phyloP scores from a whole-genome alignment of 2,113 vertebrate genomes.

The Bettongia penicillata region DNA sequence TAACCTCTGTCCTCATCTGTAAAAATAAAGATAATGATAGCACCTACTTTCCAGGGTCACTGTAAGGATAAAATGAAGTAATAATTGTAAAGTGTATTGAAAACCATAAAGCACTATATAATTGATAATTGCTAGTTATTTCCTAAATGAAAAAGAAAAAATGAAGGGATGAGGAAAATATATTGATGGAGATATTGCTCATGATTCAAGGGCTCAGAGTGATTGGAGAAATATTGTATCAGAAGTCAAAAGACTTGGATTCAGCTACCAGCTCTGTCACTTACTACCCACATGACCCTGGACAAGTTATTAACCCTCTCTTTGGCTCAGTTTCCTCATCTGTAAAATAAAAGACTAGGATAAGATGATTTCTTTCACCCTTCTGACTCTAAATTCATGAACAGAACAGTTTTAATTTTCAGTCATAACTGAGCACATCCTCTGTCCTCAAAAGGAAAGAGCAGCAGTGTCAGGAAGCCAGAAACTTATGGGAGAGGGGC shows the following conservation, averaged over 20 bases:
- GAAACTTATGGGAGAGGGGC: background rate
- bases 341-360: background rate
- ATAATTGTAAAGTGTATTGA: background rate
- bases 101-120: background rate
- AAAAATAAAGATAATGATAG: background rate
- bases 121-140: background rate
- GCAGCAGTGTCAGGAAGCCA: background rate
- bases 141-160: background rate
- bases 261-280: background rate
- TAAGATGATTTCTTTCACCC: background rate
- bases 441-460: constrained; percentile 1
- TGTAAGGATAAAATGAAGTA: background rate
- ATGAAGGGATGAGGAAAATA: background rate
- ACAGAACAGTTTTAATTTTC: background rate
- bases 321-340: background rate
- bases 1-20: background rate
- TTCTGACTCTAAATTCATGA: background rate
- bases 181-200: background rate
- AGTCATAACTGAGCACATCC: background rate
- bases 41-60: background rate
- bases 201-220: background rate
- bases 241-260: background rate
- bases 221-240: background rate
- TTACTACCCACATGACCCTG: background rate
- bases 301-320: background rate